Evolutionary conservation across 2,113 vertebrate genomes (phyloP).

Genomic region (Centrocercus urophasianus): DNA sequence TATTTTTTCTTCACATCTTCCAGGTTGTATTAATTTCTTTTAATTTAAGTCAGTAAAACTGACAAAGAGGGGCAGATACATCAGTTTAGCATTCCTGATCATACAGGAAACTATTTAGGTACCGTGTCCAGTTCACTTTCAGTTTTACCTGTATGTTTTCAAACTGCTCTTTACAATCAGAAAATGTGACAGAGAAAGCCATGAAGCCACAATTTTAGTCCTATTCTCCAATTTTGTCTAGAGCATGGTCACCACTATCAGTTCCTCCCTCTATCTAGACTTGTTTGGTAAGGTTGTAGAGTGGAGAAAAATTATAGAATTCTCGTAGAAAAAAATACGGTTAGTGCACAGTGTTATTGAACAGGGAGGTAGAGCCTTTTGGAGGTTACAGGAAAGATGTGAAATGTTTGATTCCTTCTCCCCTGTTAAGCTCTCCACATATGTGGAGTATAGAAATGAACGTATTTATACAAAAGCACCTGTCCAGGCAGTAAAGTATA

Average conservation of each 20-base stretch:
- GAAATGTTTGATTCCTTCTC: not conserved
- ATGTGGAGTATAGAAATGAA: not conserved
- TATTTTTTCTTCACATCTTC: not conserved
- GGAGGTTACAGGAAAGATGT: not conserved
- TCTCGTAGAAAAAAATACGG: not conserved
- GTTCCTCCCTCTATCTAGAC: not conserved
- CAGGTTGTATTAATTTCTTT: not conserved
- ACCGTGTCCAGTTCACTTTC: not conserved
- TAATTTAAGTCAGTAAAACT: not conserved
- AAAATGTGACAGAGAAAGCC: not conserved
- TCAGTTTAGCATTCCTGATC: not conserved
- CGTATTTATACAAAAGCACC: no score
- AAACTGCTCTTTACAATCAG: not conserved
- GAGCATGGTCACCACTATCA: not conserved
- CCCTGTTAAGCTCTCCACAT: not conserved
- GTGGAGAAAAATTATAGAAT: not conserved
- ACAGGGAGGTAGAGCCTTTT: not conserved
- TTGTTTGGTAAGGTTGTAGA: no score
- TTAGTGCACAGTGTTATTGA: no score
- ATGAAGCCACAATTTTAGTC: not conserved
- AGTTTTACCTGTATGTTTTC: not conserved
- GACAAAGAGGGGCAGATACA: not conserved
- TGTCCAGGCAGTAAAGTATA: not conserved
- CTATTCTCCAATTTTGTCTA: not conserved
- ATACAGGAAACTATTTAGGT: not conserved